phyloP scores from a whole-genome alignment of 2,113 vertebrate species.

The Anolis sagrei region DNA sequence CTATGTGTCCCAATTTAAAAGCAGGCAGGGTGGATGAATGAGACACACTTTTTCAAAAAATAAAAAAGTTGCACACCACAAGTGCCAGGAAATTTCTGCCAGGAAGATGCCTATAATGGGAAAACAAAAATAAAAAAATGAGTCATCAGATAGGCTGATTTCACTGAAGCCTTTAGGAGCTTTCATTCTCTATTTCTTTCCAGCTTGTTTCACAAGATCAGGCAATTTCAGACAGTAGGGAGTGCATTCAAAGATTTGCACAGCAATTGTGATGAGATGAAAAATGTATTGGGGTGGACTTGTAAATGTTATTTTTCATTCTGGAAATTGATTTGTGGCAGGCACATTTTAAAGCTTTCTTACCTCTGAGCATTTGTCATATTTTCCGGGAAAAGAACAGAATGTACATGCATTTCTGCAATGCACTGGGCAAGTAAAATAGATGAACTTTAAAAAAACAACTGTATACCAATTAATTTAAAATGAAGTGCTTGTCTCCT shows the following conservation, averaged over 20 bases:
- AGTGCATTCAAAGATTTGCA: accelerated
- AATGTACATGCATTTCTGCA: background rate
- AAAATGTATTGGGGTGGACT: background rate
- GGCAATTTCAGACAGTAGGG: background rate
- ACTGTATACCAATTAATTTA: background rate
- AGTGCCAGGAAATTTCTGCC: slow-evolving; percentile 10
- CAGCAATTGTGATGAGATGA: slow-evolving; percentile 6
- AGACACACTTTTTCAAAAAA: background rate
- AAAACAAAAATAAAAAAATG: background rate
- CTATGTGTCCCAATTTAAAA: slow-evolving; percentile 14
- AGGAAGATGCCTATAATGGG: slow-evolving; percentile 16
- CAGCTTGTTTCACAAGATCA: slow-evolving; percentile 36
- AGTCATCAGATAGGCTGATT: slow-evolving; percentile 28
- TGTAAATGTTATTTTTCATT: background rate
- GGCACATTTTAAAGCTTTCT: background rate
- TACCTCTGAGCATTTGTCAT: background rate
- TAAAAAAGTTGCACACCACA: slow-evolving; percentile 11
- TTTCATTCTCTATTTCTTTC: slow-evolving; percentile 38
- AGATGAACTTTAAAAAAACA: background rate
- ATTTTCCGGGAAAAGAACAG: background rate
- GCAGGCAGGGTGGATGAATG: background rate
- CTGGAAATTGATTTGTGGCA: background rate
- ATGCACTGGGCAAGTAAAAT: background rate
- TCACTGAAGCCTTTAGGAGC: slow-evolving; percentile 31
- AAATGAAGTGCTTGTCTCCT: background rate